Evolutionary conservation across 2,113 vertebrate species (phyloP).

Genomic region (Cephalopterus ornatus): DNA sequence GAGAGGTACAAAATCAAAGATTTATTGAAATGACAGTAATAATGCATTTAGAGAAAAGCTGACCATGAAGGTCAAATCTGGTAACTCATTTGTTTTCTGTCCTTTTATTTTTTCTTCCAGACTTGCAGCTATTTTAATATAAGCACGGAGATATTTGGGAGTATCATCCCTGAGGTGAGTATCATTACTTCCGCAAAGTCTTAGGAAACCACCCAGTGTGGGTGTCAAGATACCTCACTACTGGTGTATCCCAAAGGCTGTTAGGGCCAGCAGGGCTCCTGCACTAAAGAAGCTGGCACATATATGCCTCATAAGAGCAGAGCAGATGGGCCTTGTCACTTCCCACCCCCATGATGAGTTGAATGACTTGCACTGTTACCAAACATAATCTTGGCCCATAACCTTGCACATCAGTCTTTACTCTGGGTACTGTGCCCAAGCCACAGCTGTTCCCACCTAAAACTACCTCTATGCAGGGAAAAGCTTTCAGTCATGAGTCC

Average conservation of each 20-base stretch:
- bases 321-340: background rate
- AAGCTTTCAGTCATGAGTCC: background rate
- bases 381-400: background rate
- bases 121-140: conserved; percentile 63
- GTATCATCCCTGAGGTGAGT: conserved; percentile 69
- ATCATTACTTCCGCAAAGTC: background rate
- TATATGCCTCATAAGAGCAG: background rate
- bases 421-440: background rate
- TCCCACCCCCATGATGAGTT: background rate
- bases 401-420: background rate
- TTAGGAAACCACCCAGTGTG: background rate
- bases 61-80: background rate
- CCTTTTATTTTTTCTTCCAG: conserved; percentile 35
- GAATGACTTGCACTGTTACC: background rate
- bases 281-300: rapidly evolving
- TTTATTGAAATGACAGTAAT: background rate
- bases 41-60: background rate
- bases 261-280: background rate
- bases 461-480: background rate
- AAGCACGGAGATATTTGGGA: conserved; percentile 68
- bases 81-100: background rate
- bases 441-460: background rate
- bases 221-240: background rate
- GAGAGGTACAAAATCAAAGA: background rate
- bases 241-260: background rate